Conservation (phyloP, 2,888 invertebrate species). For the Epiblema foenella region DNA sequence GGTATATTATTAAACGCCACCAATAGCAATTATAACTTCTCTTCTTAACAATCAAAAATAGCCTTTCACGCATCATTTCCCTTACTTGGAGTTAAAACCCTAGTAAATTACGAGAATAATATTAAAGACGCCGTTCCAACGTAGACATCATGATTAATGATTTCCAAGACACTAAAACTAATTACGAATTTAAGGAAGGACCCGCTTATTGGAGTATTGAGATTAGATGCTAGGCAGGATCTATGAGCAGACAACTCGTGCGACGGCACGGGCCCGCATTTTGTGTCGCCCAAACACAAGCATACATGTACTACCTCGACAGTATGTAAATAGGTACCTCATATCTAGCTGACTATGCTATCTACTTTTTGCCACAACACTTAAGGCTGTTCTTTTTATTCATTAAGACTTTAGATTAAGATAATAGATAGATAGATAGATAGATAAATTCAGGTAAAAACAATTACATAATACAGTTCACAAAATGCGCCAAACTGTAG, state of each 20-base stretch:
- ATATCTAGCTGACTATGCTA: too few species aligned
- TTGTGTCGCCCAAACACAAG: too few species aligned
- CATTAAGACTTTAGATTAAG: too few species aligned
- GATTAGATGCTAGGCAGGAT: background rate
- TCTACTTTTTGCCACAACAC: too few species aligned
- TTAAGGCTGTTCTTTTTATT: too few species aligned
- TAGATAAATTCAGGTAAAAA: too few species aligned
- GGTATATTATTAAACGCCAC: background rate
- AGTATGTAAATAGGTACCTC: too few species aligned
- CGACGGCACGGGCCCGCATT: too few species aligned
- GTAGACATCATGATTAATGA: conserved; percentile 14
- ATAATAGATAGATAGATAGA: too few species aligned
- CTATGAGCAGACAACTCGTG: background rate
- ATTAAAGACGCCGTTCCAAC: background rate
- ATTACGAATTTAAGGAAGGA: background rate
- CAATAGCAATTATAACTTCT: background rate
- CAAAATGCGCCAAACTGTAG: too few species aligned
- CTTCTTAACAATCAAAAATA: background rate
- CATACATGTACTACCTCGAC: too few species aligned
- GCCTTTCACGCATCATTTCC: background rate
- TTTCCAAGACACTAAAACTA: conserved; percentile 1
- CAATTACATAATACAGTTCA: too few species aligned
- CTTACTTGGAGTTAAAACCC: background rate
- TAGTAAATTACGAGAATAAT: background rate
- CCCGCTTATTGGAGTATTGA: background rate